A percentile compares a stretch with the other conserved stretches of the same genome.
Conservation (phyloP, 2,113 vertebrate genomes). For the Dasypus novemcinctus region DNA sequence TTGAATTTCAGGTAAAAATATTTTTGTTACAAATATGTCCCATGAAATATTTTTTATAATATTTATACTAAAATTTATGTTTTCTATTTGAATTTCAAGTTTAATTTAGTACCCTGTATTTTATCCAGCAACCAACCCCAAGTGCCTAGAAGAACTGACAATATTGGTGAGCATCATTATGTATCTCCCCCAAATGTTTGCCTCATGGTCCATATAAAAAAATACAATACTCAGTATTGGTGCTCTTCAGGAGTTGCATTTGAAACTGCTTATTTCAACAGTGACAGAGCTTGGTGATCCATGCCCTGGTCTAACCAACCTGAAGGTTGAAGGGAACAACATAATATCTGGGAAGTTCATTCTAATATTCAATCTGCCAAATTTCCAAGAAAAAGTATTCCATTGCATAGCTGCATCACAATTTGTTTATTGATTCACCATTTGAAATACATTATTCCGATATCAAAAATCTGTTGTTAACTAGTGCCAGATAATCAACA, state of each 20-base stretch:
- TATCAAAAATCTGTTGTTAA: background rate
- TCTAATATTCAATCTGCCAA: background rate
- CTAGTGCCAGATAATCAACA: background rate
- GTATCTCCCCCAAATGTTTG: background rate
- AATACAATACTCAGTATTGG: background rate
- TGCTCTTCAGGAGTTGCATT: background rate
- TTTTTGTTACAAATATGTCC: background rate
- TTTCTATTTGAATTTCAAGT: background rate
- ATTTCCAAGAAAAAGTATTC: background rate
- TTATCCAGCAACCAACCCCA: background rate
- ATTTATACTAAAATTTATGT: background rate
- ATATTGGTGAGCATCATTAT: background rate
- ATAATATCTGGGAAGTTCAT: background rate
- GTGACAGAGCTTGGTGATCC: fast-evolving
- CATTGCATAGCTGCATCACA: background rate
- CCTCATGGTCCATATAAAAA: background rate
- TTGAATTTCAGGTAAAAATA: background rate
- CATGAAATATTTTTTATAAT: background rate
- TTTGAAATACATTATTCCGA: background rate
- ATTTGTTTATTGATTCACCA: background rate
- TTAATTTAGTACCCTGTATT: background rate
- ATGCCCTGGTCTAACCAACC: background rate
- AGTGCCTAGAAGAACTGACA: background rate
- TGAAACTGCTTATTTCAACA: background rate
- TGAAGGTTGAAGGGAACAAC: background rate